Evolutionary conservation across 2,888 invertebrate genomes (phyloP).

Genomic region (Conistra vaccinii): DNA sequence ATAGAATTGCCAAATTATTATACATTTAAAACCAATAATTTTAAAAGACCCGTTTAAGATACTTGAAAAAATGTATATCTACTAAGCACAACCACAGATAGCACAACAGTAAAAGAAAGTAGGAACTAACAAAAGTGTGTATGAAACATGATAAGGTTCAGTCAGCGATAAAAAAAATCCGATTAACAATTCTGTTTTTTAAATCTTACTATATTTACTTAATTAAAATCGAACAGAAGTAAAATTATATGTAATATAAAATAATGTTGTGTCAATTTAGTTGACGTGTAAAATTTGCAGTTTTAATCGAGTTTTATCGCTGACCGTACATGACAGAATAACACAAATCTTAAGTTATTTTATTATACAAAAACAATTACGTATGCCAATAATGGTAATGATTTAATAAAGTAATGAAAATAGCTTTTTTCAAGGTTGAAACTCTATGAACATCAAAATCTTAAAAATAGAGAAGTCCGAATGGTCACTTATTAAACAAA

Average conservation of each 20-base stretch:
- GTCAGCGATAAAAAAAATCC: background rate
- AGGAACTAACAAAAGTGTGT: background rate
- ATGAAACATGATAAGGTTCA: background rate
- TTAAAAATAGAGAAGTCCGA: background rate
- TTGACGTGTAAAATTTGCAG: background rate
- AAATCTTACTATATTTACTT: background rate
- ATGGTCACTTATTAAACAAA: background rate
- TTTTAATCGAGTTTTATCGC: background rate
- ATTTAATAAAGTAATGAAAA: background rate
- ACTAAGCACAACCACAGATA: conserved; percentile 17
- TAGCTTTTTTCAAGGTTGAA: background rate
- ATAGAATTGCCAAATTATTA: background rate
- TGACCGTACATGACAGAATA: background rate
- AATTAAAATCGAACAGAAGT: background rate
- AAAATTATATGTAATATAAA: background rate
- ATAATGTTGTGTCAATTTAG: background rate
- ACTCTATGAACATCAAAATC: background rate
- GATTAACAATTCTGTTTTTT: no score
- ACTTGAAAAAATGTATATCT: background rate
- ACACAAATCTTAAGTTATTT: conserved; percentile 1
- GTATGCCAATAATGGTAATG: background rate
- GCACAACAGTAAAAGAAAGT: conserved; percentile 1
- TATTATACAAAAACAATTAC: background rate
- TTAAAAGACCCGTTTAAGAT: background rate
- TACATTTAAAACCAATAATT: conserved; percentile 21